Evolutionary conservation across 2,888 invertebrate species (phyloP).

Genomic region (Palloptera scutellata): DNA sequence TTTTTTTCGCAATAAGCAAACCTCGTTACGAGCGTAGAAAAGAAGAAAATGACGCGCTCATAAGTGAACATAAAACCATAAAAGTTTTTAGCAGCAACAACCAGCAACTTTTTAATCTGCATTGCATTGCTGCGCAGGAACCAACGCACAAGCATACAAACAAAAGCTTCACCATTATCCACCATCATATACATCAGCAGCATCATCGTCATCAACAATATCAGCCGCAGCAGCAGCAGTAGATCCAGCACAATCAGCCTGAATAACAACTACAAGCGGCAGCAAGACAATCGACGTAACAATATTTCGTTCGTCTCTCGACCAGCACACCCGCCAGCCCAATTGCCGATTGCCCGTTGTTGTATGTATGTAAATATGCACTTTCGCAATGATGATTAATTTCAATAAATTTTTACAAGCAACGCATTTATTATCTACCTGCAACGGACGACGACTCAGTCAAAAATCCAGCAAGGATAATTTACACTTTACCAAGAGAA

Average conservation of each 20-base stretch:
- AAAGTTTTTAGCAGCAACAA: conserved; percentile 4
- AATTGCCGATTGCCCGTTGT: not conserved
- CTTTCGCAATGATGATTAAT: conserved; percentile 54
- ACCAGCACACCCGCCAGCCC: too few species aligned
- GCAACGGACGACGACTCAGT: not conserved
- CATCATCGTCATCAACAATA: not conserved
- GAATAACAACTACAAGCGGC: conserved; percentile 7
- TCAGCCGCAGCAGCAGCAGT: conserved; percentile 4
- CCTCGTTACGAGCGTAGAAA: not conserved
- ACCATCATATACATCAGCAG: not conserved
- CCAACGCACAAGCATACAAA: not conserved
- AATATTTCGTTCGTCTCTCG: not conserved
- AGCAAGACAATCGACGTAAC: not conserved
- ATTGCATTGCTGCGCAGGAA: not conserved
- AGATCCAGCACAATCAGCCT: not conserved
- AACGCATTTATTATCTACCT: conserved; percentile 14
- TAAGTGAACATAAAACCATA: conserved; percentile 23
- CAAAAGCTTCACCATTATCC: not conserved
- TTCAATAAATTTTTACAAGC: conserved; percentile 56
- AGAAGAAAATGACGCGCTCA: not conserved
- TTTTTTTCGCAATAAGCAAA: conserved; percentile 24
- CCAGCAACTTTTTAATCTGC: not conserved
- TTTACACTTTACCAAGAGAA: conserved; percentile 7
- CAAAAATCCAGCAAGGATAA: not conserved
- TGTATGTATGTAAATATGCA: not conserved